These are phyloP conservation scores for Remorina albescens DNA, from an alignment of 2,797 vertebrate species.

Conservation along the genomic window DNA sequence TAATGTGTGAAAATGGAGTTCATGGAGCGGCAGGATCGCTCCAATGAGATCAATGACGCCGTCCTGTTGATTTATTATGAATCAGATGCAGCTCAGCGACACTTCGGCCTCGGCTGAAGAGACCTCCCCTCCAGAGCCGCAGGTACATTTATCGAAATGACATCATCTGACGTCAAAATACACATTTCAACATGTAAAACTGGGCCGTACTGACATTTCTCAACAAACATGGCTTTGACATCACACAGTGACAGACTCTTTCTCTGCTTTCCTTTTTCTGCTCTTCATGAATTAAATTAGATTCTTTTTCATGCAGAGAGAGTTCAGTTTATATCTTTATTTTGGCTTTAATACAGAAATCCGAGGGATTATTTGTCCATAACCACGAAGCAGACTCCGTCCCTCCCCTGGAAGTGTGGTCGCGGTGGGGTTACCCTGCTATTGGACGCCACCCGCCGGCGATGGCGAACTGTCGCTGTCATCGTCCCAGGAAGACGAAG, in stretches of 20 bases:
- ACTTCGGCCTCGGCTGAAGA: too few species aligned
- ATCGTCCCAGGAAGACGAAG: constrained; percentile 61
- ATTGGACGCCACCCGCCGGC: not conserved
- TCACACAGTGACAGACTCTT: not conserved
- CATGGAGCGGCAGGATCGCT: too few species aligned
- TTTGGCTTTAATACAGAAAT: constrained; percentile 13
- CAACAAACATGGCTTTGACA: constrained; percentile 47
- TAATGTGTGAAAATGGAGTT: too few species aligned
- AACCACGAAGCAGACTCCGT: not conserved
- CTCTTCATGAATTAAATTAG: not conserved
- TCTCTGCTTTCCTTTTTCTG: not conserved
- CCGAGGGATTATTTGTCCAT: not conserved
- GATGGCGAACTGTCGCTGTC: constrained; percentile 49
- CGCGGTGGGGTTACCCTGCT: not conserved
- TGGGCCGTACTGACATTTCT: constrained; percentile 1
- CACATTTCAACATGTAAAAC: constrained; percentile 44
- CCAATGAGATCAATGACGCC: too few species aligned
- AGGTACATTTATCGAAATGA: constrained; percentile 53
- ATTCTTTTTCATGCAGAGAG: not conserved
- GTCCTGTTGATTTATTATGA: too few species aligned
- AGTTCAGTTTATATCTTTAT: not conserved
- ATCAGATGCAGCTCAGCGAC: not conserved
- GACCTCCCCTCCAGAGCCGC: not conserved
- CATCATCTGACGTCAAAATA: constrained; percentile 44
- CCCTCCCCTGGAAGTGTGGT: not conserved